phyloP scores from a whole-genome alignment of 2,797 vertebrate species.

The Gymnothorax reevesii region DNA sequence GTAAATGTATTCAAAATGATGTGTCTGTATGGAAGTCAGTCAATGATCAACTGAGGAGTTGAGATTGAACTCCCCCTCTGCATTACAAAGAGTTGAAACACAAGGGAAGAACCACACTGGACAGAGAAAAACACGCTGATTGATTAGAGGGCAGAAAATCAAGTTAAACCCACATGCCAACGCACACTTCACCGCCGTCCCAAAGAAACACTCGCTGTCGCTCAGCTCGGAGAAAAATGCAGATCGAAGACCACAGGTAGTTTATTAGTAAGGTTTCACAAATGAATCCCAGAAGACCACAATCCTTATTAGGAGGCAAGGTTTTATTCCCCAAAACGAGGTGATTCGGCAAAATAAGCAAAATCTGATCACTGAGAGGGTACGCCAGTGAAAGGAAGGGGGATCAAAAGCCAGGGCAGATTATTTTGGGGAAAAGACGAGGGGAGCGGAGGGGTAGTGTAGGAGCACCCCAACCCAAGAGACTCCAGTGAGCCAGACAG shows the following conservation, averaged over 20 bases:
- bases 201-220: slow-evolving; percentile 30
- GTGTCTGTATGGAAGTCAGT: background rate
- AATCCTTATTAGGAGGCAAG: background rate
- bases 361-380: slow-evolving; percentile 8
- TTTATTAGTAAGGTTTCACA: slow-evolving; percentile 45
- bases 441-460: slow-evolving; percentile 44
- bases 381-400: slow-evolving; percentile 27
- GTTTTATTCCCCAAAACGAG: background rate
- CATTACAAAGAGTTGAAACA: background rate
- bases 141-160: slow-evolving; percentile 40
- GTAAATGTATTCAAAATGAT: background rate
- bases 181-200: slow-evolving; percentile 37
- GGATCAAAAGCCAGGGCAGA: slow-evolving; percentile 32
- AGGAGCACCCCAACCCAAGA: slow-evolving; percentile 28
- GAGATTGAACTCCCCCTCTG: background rate
- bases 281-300: slow-evolving; percentile 28
- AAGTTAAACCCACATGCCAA: slow-evolving; percentile 27
- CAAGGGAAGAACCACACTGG: slow-evolving; percentile 17
- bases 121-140: slow-evolving; percentile 34
- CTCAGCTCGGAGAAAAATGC: slow-evolving; percentile 39
- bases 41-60: slow-evolving; percentile 2
- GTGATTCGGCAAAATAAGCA: background rate
- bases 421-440: slow-evolving; percentile 31
- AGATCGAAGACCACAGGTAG: slow-evolving; percentile 27
- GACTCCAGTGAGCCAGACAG: slow-evolving; percentile 26